Base-by-base conservation (phyloP, 2,888 invertebrate species). In the Buathra laborator region DNA sequence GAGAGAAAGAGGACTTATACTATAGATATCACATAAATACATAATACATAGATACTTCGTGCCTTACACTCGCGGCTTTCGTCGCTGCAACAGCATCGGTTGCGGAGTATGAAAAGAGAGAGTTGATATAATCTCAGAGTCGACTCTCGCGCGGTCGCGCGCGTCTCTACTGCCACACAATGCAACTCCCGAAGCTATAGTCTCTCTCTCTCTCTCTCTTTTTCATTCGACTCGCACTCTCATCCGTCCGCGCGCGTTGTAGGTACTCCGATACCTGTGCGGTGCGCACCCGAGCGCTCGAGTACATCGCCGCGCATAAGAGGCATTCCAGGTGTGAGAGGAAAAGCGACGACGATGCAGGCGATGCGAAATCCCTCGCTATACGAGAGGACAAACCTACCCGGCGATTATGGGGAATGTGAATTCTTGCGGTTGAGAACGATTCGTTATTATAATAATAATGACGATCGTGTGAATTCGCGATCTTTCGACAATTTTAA, bases 261-360 rank as follows among this genome's bases (percentile, higher is more conserved):
- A 10, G 56, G 7, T 37, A 37, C 37, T 19, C 24, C 19, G 56
- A 19, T 19, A 3, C 16, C 10, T 12, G 56, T 10, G 19, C 19
- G 19, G 56, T 56, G 56, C 10, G 24, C 37, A 9, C 37, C 37
- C 37, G 24, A 2, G 24, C 37, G 37, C 37, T 37, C 37, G 37
- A 46, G 59, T 16, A 44, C 16, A 64, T 59, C 37, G 37, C 37
- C 16, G 12, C 59, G 71, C 62, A 74, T 44, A 83, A 68, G 44
- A 83, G 68, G 32, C 68, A 83, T 83, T 83, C 83, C 83, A 79
- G 71, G 81, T 76, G 77, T 56, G 84, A 81, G 81, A 81, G 81
- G 83, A 84, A 84, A 84, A 84, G 80, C 56, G 56, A 46, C 48
- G 56, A 79, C 32, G 32, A 64, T 44, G 76, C 53, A 37, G 62